Evolutionary conservation across 2,888 invertebrate species (phyloP), one percentile per base, ranked within the genome.

Genomic region (Platerodrilus igneus): DNA sequence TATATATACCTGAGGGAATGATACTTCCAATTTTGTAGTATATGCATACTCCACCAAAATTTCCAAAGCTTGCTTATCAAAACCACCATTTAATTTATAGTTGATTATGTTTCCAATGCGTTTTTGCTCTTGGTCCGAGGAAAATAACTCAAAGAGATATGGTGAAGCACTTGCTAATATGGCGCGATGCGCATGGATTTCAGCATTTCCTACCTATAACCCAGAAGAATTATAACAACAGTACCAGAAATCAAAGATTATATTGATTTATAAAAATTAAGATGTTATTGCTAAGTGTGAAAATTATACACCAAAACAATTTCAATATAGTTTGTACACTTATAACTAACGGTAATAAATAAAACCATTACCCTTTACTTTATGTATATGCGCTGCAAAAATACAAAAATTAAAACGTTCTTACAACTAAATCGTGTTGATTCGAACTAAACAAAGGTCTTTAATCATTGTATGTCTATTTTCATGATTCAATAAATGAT

Each of bases 31-130:
- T 67, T 78, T 77, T 16, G 85, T 81, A 9, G 89, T 88, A 70
- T 91, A 92, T 29, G 85, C 85, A 70, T 83, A 91, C 62, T 88
- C 83, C 28, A 91, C 78, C 26, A 91, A 74, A 47, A 79, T 77
- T 53, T 83, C 79, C 59, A 91, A 73, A 29, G 86, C 83, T 27
- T 73, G 75, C 54, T 73, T 77, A 55, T 83, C 81, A 45, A 82
- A 70, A 22, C 77, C 76, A 9, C 77, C 78, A 59, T 77, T 78
- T 48, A 83, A 64, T 58, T 78, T 78, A 63, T 78, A 80, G 6
- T 74, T 75, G 33, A 76, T 66, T 30, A 70, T 63, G 53, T 72
- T 74, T 51, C 73, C 73, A 27, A 50, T 63, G 54, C 65, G 59
- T 41, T 64, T 67, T 63, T 55, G 64, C 37, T 76, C 75, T 50